These are phyloP conservation scores for Cyanistes caeruleus DNA, from an alignment of 2,113 vertebrate genomes.

Conservation along the genomic window DNA sequence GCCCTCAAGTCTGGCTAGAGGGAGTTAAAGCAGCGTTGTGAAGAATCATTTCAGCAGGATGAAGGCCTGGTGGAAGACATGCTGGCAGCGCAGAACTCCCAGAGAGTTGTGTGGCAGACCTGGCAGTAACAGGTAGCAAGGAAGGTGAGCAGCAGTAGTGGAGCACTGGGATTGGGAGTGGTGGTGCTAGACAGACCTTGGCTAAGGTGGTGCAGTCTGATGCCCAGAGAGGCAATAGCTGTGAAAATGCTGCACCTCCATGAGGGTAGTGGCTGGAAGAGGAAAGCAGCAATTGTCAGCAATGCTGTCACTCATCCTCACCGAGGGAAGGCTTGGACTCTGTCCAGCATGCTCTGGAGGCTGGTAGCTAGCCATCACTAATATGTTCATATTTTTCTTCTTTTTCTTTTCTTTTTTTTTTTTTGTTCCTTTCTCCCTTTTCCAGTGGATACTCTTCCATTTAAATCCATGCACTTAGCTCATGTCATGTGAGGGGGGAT, in stretches of 20 bases:
- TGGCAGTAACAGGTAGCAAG: not conserved
- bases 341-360: not conserved
- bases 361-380: not conserved
- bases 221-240: not conserved
- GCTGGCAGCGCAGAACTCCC: not conserved
- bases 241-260: not conserved
- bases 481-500: not conserved
- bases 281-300: not conserved
- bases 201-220: not conserved
- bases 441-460: not conserved
- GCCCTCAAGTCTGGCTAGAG: not conserved
- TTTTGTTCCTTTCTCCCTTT: not conserved
- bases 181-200: not conserved
- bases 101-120: not conserved
- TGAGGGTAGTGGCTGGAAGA: not conserved
- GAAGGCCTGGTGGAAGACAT: not conserved
- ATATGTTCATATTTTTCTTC: not conserved
- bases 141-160: not conserved
- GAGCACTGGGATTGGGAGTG: not conserved
- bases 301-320: not conserved
- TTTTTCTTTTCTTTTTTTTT: not conserved
- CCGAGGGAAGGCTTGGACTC: not conserved
- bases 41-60: accelerated
- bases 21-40: not conserved
- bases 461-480: not conserved